phyloP scores from a whole-genome alignment of 92 coral and sea anemone species.

The Isaurus tuberculatus region DNA sequence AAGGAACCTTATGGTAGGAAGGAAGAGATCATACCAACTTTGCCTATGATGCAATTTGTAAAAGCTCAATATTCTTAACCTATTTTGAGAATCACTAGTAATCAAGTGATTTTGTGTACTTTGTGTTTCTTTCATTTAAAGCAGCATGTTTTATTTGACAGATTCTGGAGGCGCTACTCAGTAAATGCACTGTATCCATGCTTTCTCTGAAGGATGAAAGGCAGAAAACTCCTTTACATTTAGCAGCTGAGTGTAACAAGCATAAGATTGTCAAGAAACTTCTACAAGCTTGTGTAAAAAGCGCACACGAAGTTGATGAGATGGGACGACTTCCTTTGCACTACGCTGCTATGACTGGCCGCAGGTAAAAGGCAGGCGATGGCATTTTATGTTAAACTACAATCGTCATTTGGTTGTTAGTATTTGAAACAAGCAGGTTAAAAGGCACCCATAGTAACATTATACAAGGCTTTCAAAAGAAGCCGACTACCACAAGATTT shows the following conservation, averaged over 20 bases:
- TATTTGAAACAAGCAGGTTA: no score
- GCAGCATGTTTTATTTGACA: slow-evolving; percentile 7
- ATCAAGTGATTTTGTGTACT: no score
- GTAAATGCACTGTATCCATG: slow-evolving; percentile 52
- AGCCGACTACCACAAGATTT: no score
- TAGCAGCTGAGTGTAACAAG: slow-evolving; percentile 73
- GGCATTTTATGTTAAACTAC: neutral
- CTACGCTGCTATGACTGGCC: slow-evolving; percentile 74
- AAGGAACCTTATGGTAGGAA: no score
- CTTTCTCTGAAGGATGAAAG: slow-evolving; percentile 53
- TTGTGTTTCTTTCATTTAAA: no score
- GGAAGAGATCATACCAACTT: no score
- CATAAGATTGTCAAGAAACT: slow-evolving; percentile 65
- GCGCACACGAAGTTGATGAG: slow-evolving; percentile 59
- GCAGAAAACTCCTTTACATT: slow-evolving; percentile 71
- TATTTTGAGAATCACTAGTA: no score
- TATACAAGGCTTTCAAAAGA: no score
- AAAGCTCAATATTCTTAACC: no score
- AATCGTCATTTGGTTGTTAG: no score
- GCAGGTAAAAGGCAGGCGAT: slow-evolving; percentile 46
- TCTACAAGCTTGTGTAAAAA: slow-evolving; percentile 50
- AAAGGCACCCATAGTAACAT: no score
- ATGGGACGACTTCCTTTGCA: slow-evolving; percentile 70
- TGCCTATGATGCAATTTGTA: no score
- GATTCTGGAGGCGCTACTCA: slow-evolving; percentile 61